These are phyloP conservation scores for Chrysochloris asiatica DNA, from an alignment of 2,113 vertebrate species.

Conservation along the genomic window DNA sequence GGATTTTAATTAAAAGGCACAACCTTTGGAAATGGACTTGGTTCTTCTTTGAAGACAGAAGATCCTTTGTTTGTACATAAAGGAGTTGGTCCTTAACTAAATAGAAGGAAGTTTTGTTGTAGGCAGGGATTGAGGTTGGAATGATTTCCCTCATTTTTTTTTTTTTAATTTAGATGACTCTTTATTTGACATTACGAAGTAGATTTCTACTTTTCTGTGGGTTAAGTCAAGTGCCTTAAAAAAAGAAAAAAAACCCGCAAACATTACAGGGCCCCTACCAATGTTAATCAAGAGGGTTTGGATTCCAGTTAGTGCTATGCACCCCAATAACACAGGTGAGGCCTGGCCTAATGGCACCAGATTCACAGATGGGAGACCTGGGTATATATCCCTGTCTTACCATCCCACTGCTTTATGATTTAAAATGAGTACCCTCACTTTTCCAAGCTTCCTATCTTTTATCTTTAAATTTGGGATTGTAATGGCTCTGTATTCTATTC, in stretches of 20 bases:
- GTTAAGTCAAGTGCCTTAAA: constrained; percentile 15
- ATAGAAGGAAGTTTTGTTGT: neutral
- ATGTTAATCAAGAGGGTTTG: too few species aligned
- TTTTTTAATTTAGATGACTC: constrained; percentile 4
- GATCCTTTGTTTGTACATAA: neutral
- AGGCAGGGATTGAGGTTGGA: neutral
- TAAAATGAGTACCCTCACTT: neutral
- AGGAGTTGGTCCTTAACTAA: constrained; percentile 1
- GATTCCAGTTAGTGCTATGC: too few species aligned
- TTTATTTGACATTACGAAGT: neutral
- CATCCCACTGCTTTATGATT: too few species aligned
- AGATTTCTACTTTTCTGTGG: neutral
- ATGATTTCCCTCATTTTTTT: constrained; percentile 31
- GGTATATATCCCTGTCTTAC: too few species aligned
- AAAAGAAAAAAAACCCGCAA: too few species aligned
- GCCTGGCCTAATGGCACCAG: neutral
- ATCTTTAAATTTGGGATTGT: neutral
- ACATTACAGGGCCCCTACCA: too few species aligned
- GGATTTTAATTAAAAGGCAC: constrained; percentile 30
- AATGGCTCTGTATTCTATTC: neutral
- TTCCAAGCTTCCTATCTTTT: neutral
- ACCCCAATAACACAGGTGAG: too few species aligned
- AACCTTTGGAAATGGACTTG: constrained; percentile 47
- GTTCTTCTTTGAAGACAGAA: constrained; percentile 24
- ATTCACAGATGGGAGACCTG: neutral